Percentiles rank a stretch among this genome's conserved stretches.
These are phyloP conservation scores for Canis aureus DNA, from an alignment of 2,113 vertebrate species.

Conservation along the genomic window DNA sequence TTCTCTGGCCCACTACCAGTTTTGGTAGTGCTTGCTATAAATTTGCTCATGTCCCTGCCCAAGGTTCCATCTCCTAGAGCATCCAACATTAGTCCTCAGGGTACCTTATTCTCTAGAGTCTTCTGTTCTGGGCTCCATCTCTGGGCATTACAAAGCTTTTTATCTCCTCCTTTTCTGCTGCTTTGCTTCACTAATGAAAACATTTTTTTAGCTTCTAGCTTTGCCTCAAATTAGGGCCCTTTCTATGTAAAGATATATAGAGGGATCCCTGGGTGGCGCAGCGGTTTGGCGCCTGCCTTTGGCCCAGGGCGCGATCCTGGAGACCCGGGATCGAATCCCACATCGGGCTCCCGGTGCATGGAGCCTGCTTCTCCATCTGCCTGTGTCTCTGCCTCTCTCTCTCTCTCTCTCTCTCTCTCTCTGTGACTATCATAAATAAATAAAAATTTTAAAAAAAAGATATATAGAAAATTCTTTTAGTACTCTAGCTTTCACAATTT, in stretches of 20 bases:
- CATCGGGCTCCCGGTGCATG: too few relatives aligned
- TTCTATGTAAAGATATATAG: not conserved
- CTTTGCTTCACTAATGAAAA: conserved; percentile 22
- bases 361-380: too few relatives aligned
- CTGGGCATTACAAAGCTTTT: not conserved
- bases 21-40: not conserved
- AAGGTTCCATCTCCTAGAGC: not conserved
- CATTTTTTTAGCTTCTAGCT: not conserved
- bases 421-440: too few relatives aligned
- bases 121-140: not conserved
- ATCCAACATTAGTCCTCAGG: not conserved
- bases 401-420: too few relatives aligned
- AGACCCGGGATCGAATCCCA: too few relatives aligned
- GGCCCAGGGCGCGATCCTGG: too few relatives aligned
- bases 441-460: not conserved
- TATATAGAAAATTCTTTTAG: conserved; percentile 27
- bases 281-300: too few relatives aligned
- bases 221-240: not conserved
- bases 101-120: not conserved
- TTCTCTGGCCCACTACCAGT: not conserved
- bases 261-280: not conserved
- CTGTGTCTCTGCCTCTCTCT: too few relatives aligned
- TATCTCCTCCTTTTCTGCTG: not conserved
- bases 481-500: conserved; percentile 23
- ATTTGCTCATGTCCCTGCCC: not conserved